These are phyloP conservation scores for Spinus olivaceus DNA, from an alignment of 2,797 vertebrate genomes.

Conservation along the genomic window DNA sequence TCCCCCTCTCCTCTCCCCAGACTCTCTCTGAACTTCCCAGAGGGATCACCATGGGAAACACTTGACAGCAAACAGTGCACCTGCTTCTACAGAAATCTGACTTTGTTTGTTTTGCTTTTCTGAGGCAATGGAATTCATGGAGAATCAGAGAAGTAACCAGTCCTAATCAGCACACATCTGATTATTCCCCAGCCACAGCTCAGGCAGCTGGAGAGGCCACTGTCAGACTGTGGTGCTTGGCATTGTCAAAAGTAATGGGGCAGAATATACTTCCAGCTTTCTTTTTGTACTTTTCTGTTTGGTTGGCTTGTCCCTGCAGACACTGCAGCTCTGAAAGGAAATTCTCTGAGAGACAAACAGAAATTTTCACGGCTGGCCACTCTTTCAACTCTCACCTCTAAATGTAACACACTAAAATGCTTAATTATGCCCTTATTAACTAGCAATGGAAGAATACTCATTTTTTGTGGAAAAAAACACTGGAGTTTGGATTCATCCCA, in stretches of 20 bases:
- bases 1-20: not conserved
- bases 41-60: not conserved
- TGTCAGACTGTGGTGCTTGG: not conserved
- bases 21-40: not conserved
- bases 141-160: not conserved
- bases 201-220: not conserved
- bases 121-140: not conserved
- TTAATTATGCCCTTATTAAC: slow-evolving; percentile 40
- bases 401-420: slow-evolving; percentile 1
- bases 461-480: slow-evolving; percentile 30
- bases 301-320: not conserved
- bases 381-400: slow-evolving; percentile 24
- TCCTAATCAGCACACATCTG: not conserved
- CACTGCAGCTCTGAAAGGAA: not conserved
- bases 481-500: slow-evolving; percentile 17
- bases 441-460: slow-evolving; percentile 21
- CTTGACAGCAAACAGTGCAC: not conserved
- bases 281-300: not conserved
- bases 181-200: not conserved
- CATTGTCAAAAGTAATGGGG: not conserved
- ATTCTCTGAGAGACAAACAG: not conserved
- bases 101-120: not conserved
- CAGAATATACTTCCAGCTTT: not conserved
- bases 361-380: slow-evolving; percentile 22
- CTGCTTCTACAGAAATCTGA: not conserved